Percentiles rank a stretch among this genome's conserved stretches.
Evolutionary conservation across 2,797 vertebrate genomes (phyloP).

Genomic region (Poeciliopsis infans): DNA sequence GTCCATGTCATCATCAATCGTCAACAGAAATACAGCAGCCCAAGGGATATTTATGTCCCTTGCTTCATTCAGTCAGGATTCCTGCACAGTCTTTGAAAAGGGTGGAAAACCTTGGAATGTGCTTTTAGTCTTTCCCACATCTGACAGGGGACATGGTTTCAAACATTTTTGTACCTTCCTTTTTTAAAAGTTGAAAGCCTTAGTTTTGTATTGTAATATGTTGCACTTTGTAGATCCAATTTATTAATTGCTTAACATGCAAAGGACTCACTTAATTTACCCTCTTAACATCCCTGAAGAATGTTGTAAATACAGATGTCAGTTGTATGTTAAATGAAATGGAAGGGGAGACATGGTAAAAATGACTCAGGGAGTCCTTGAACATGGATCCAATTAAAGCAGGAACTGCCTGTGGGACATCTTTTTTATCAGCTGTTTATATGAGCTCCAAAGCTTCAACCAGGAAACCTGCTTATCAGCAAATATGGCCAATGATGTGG

Average conservation of each 20-base stretch:
- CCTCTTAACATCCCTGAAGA: background rate
- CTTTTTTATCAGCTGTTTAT: constrained; percentile 38
- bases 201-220: background rate
- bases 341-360: constrained; percentile 19
- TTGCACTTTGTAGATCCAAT: background rate
- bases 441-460: constrained; percentile 37
- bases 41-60: constrained; percentile 21
- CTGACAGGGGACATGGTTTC: background rate
- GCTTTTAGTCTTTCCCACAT: background rate
- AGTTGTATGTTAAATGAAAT: constrained; percentile 21
- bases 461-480: constrained; percentile 46
- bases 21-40: constrained; percentile 36
- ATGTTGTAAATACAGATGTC: constrained; percentile 5
- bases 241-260: background rate
- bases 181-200: background rate
- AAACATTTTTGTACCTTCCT: background rate
- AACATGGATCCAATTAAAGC: constrained; percentile 62
- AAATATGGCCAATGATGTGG: constrained; percentile 23
- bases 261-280: constrained; percentile 8
- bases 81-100: background rate
- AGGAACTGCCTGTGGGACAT: constrained; percentile 43
- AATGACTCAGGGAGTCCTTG: constrained; percentile 42
- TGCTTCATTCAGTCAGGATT: constrained; percentile 6
- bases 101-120: background rate
- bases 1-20: constrained; percentile 32